Conservation (phyloP, 1,140 invertebrate genomes). For the Ruditapes philippinarum region DNA sequence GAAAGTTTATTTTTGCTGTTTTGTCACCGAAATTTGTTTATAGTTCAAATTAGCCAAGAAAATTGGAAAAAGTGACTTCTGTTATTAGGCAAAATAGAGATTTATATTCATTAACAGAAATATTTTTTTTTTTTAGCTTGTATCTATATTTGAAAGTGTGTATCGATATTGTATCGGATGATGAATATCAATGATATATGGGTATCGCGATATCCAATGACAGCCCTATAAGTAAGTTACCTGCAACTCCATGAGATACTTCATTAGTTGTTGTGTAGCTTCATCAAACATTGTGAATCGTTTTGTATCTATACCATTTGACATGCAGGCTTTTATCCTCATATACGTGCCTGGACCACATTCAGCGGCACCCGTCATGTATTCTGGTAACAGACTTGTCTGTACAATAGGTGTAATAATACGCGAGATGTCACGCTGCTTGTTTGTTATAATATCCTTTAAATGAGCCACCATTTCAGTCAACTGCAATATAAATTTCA, state of each 20-base stretch:
- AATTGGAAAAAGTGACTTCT: too few species aligned
- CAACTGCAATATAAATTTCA: slow-evolving; percentile 42
- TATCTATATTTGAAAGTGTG: too few species aligned
- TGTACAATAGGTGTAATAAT: slow-evolving; percentile 64
- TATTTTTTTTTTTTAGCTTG: too few species aligned
- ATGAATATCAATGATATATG: too few species aligned
- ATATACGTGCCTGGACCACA: slow-evolving; percentile 57
- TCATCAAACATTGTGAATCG: slow-evolving; percentile 62
- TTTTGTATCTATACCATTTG: slow-evolving; percentile 29
- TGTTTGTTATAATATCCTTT: slow-evolving; percentile 61
- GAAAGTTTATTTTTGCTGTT: too few species aligned
- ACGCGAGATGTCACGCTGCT: slow-evolving; percentile 66
- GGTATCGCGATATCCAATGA: background rate
- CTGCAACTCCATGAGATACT: slow-evolving; percentile 35
- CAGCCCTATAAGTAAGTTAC: background rate
- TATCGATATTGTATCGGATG: too few species aligned
- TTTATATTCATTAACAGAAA: too few species aligned
- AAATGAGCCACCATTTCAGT: slow-evolving; percentile 61
- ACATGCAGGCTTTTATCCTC: slow-evolving; percentile 57
- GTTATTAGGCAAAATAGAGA: too few species aligned
- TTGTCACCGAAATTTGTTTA: too few species aligned
- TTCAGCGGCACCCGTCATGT: slow-evolving; percentile 41
- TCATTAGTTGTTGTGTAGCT: slow-evolving; percentile 44
- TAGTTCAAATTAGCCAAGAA: too few species aligned
- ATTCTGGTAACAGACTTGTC: slow-evolving; percentile 35